These are phyloP conservation scores for Macrophya alboannulata DNA, from an alignment of 2,888 invertebrate genomes.

Conservation along the genomic window DNA sequence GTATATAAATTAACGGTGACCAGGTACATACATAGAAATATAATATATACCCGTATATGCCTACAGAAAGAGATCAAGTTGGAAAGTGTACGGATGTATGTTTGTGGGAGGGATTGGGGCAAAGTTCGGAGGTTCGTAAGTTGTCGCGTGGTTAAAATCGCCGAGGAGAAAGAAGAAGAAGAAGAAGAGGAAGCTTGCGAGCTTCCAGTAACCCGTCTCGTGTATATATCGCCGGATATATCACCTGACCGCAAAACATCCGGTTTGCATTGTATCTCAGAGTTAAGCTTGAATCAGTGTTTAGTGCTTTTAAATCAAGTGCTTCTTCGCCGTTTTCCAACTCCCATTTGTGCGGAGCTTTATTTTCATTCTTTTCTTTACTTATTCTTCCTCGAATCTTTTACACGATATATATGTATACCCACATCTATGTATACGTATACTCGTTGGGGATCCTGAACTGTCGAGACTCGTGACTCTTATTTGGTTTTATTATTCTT, in stretches of 20 bases:
- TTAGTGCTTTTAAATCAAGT: constrained; percentile 75
- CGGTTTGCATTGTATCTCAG: constrained; percentile 69
- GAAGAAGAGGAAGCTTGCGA: background rate
- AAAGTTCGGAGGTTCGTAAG: background rate
- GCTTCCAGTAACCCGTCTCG: background rate
- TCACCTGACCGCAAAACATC: constrained; percentile 41
- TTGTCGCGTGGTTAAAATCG: background rate
- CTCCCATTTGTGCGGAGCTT: constrained; percentile 53
- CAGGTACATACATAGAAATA: too few species aligned
- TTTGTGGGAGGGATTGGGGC: background rate
- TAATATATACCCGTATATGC: too few species aligned
- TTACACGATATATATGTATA: background rate
- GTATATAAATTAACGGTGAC: too few species aligned
- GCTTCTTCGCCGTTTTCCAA: constrained; percentile 66
- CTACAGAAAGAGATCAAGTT: too few species aligned
- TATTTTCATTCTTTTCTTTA: background rate
- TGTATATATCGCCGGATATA: constrained; percentile 54
- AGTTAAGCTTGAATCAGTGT: constrained; percentile 75
- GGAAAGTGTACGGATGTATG: too few species aligned
- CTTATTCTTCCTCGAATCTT: background rate
- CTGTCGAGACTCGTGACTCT: constrained; percentile 13
- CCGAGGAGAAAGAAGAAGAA: background rate
- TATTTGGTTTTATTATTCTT: constrained; percentile 36
- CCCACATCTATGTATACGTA: too few species aligned
- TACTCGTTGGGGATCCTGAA: too few species aligned